Base-by-base conservation (phyloP, 2,113 vertebrate species). In the Pyxicephalus adspersus region DNA sequence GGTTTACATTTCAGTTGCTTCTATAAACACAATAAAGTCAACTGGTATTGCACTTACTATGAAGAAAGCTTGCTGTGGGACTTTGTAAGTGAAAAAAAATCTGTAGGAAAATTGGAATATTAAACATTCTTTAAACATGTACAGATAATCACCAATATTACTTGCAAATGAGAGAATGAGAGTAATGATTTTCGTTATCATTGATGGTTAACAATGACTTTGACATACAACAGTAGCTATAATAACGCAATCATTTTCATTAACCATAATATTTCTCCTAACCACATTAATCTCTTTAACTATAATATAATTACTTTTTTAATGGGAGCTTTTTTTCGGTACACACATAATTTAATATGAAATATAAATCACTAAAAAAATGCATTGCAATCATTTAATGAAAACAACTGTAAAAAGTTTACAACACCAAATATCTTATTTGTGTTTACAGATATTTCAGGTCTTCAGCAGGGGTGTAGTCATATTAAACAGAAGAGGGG, bases 221-320 rank as follows among this genome's bases (percentile, higher is more conserved):
- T 77, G 75, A 77, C 75, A 65, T 77, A 77, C 60, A 52, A 77
- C 45, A 64, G 75, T 55, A 64, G 50, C 50, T 65, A 54, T 52
- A 77, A 77, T 54, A 67, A 28, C 52, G 23, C 61, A 77, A 77
- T 64, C 13, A 64, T 54, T 77, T 77, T 54, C 75, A 77, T 77
- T 64, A 77, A 64, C 25, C 50, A 52, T 61, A 77, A 54, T 77
- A 64, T 67, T 67, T 29, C 20, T 57, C 29, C 50, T 52, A 18
- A 78, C 17, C 54, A 29, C 51, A 67, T 78, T 78, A 78, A 66
- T 78, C 64, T 57, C 50, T 20, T 52, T 67, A 78, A 78, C 76
- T 57, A 78, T 78, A 66, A 57, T 78, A 66, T 67, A 67, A 78
- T 78, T 78, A 78, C 76, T 29, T 78, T 78, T 78, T 67, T 78